A percentile compares a stretch with the other conserved stretches of the same genome.
Evolutionary conservation across 2,888 invertebrate genomes (phyloP).

Genomic region (Busseola fusca): DNA sequence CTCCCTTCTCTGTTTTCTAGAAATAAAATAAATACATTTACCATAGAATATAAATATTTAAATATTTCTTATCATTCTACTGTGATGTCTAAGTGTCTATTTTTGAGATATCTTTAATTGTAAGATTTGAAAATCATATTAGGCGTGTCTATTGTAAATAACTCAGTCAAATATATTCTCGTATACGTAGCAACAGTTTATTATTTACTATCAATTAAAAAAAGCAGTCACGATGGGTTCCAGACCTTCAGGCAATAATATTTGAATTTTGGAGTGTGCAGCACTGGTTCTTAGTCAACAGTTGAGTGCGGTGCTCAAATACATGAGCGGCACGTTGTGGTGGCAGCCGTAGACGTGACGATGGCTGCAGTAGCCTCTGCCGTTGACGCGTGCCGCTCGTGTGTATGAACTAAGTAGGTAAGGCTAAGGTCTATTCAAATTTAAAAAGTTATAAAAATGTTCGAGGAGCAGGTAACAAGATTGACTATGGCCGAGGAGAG

Average conservation of each 20-base stretch:
- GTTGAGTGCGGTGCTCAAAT: too few species aligned
- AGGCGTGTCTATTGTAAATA: conserved; percentile 35
- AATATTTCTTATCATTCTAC: conserved; percentile 26
- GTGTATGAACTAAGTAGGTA: not conserved
- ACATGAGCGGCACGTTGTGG: too few species aligned
- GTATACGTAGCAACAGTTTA: conserved; percentile 19
- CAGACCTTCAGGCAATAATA: too few species aligned
- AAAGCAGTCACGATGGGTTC: not conserved
- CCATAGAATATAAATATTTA: conserved; percentile 10
- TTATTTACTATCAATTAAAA: conserved; percentile 14
- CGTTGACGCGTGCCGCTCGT: too few species aligned
- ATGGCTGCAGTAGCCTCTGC: too few species aligned
- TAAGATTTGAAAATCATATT: conserved; percentile 39
- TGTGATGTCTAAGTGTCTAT: conserved; percentile 45
- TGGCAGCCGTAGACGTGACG: too few species aligned
- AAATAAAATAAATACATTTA: conserved; percentile 36
- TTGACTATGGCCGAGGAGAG: not conserved
- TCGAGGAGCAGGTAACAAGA: not conserved
- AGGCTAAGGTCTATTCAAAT: too few species aligned
- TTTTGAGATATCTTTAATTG: conserved; percentile 47
- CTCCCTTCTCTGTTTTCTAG: conserved; percentile 6
- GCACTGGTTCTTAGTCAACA: too few species aligned
- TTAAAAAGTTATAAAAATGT: too few species aligned
- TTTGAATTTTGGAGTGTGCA: too few species aligned
- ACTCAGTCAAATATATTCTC: conserved; percentile 40